phyloP scores from a whole-genome alignment of 2,113 vertebrate genomes.

The Agapornis roseicollis region DNA sequence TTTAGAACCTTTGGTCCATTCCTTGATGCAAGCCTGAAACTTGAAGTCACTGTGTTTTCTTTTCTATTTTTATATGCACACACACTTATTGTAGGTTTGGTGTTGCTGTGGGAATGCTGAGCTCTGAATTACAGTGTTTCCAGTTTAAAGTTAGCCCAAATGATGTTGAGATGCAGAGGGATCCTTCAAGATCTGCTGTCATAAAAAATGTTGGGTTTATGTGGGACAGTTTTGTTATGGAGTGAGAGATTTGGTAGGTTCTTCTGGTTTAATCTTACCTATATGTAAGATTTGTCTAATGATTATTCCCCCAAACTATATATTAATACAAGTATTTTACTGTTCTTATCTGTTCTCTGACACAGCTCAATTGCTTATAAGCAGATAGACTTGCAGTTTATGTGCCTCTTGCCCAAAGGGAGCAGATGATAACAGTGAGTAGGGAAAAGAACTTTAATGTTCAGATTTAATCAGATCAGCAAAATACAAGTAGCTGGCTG shows the following conservation, averaged over 20 bases:
- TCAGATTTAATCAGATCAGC: constrained; percentile 50
- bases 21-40: not conserved
- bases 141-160: not conserved
- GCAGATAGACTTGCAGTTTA: not conserved
- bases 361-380: not conserved
- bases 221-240: not conserved
- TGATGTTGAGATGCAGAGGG: not conserved
- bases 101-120: not conserved
- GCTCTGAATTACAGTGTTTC: not conserved
- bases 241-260: not conserved
- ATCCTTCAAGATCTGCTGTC: not conserved
- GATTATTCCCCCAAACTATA: not conserved
- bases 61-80: not conserved
- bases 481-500: not conserved
- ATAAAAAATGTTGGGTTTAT: not conserved
- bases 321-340: not conserved
- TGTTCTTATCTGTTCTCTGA: constrained; percentile 1
- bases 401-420: not conserved
- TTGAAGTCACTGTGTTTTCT: not conserved
- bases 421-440: not conserved
- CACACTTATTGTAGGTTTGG: not conserved
- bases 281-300: not conserved
- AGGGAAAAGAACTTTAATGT: constrained; percentile 8
- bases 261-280: constrained; percentile 21
- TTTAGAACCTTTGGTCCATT: not conserved